phyloP scores from a whole-genome alignment of 2,797 vertebrate genomes.

The Petrocephalus sullivani region DNA sequence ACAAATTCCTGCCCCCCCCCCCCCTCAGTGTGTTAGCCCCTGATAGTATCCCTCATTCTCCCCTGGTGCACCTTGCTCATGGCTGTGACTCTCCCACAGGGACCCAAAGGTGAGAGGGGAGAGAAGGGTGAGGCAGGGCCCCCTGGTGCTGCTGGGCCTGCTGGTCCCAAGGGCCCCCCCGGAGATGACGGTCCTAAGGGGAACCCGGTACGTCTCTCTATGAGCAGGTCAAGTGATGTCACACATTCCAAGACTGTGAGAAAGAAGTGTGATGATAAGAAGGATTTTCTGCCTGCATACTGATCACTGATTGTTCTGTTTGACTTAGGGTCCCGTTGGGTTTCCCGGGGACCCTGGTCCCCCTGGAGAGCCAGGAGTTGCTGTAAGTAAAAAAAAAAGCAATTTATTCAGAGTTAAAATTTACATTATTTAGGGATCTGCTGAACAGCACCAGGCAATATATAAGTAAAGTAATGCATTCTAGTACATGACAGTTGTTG shows the following conservation, averaged over 20 bases:
- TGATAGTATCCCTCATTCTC: not conserved
- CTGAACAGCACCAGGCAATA: not conserved
- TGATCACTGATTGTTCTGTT: not conserved
- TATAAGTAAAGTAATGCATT: not conserved
- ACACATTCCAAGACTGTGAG: not conserved
- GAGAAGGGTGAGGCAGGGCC: slow-evolving; percentile 95
- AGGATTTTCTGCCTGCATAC: not conserved
- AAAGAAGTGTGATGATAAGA: not conserved
- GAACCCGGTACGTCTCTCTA: slow-evolving; percentile 78
- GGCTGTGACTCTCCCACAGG: slow-evolving; percentile 57
- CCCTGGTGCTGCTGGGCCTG: slow-evolving; percentile 87
- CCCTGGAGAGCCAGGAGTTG: slow-evolving; percentile 86
- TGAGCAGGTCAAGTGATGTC: not conserved
- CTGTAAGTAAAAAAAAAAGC: slow-evolving; percentile 69
- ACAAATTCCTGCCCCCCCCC: not conserved
- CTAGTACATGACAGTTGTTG: not conserved
- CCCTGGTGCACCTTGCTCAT: not conserved
- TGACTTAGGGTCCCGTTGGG: slow-evolving; percentile 84
- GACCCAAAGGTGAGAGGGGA: slow-evolving; percentile 86
- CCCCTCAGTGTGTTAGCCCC: not conserved
- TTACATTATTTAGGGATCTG: not conserved
- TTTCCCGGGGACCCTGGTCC: slow-evolving; percentile 98
- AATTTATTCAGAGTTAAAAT: not conserved
- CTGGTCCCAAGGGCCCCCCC: slow-evolving; percentile 83
- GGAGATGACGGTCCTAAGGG: slow-evolving; percentile 97